Base-by-base conservation (phyloP, 2,113 vertebrate species). In the Charina bottae region DNA sequence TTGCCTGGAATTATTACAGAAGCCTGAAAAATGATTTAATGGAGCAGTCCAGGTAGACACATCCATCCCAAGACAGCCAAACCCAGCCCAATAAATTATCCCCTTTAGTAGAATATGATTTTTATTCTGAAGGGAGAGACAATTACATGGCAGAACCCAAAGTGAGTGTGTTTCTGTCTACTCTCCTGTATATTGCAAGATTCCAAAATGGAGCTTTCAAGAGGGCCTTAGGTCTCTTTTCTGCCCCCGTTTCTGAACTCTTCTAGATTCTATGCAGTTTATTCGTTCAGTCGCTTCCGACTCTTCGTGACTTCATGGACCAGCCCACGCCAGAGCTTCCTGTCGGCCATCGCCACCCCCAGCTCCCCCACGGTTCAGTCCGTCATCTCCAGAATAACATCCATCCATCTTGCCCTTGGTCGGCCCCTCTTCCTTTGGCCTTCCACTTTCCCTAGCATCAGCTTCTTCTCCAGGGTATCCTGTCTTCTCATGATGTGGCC, bases 141-240 rank as follows among this genome's bases (percentile, higher is more conserved):
- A 54, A 17, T 86, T 93, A 6, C 26, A 58, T 24, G 89, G 93
- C 62, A 91, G 96, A 95, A 92, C 94, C 10, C 0, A 88, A 85
- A 85, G 93, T 92, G 78, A 37, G 21, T 2, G 49, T 0, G 0
- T 13, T 85, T 85, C 5, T 1, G 53, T 6, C 26, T 21, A 92
- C 53, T 87, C 90, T 64, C 59, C 72, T 83, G 12, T 88, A 91
- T 15, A 37, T 59, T 84, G 42, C 42, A 42, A 3, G 42, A 42
- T 42, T 49, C 49, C 49, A 59, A 92, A 89, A 90, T 87, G 95
- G 90, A 92, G 59, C 93, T 62, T 93, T 62, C 54, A 96, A 93
- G 90, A 95, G 94, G 93, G 95, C 13, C 1, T 9, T 89, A 95
- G 97, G 97, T 98, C 97, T 97, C 93, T 93, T 90, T 96, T 94